Evolutionary conservation across 2,113 vertebrate genomes (phyloP), one percentile per base, ranked within the genome.

Genomic region (Irena cyanogastra): DNA sequence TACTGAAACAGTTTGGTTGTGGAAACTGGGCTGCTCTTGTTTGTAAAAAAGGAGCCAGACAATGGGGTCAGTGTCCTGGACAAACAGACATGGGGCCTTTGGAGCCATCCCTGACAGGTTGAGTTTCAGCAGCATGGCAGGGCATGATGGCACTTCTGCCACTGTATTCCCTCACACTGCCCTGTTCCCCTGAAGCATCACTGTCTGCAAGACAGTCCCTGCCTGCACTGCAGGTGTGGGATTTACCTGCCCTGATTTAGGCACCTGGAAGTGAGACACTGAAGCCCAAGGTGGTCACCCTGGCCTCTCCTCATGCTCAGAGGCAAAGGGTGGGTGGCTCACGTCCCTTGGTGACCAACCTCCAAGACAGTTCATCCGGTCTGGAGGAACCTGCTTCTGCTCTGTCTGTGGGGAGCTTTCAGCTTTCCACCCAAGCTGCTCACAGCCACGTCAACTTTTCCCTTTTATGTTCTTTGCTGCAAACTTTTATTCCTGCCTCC

Each of bases 401-500:
- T 3, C 1, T 28, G 57, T 7, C 72, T 45, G 44, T 19, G 33
- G 35, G 60, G 23, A 81, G 54, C 50, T 42, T 65, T 41, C 39
- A n/a, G 47, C 53, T 57, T 83, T 91, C 87, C 72, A 84, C 74
- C 60, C 74, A 64, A 49, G 30, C 5, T 82, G 49, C 65, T 93
- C 78, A 49, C 37, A 95, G 57, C 33, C 44, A 41, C 4, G 0
- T 23, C 74, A 84, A 56, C 77, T 77, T 82, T 75, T 44, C 72
- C 64, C 80, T 87, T 92, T 80, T 81, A 70, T 33, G 72, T 75
- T 77, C 89, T 47, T 75, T 75, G 86, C 89, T 83, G 79, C 69
- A 68, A 54, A 56, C 44, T 87, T 84, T 78, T 75, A 87, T 78
- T 44, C 61, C 18, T 75, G 49, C 74, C 83, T 82, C 87, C 81